Percentiles rank a stretch among this genome's conserved stretches.
These are phyloP conservation scores for Ferdinandea cuprea DNA, from an alignment of 2,888 invertebrate species.

Conservation along the genomic window DNA sequence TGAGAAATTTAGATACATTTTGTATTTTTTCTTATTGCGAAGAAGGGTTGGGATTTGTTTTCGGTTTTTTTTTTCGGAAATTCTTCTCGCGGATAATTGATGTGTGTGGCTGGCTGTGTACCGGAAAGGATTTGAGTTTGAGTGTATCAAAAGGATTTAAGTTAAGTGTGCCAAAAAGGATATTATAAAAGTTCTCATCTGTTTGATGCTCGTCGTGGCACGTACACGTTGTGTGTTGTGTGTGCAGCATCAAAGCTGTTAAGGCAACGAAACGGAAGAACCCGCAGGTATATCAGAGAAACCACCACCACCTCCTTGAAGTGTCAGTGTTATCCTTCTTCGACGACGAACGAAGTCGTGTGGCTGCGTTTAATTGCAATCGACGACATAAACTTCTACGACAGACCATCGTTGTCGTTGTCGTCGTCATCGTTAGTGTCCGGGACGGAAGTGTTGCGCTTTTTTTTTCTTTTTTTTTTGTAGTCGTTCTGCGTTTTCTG, in stretches of 20 bases:
- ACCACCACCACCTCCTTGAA: slow-evolving; percentile 32
- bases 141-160: slow-evolving; percentile 44
- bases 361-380: slow-evolving; percentile 66
- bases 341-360: slow-evolving; percentile 16
- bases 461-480: slow-evolving; percentile 6
- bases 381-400: slow-evolving; percentile 40
- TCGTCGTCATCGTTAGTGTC: slow-evolving; percentile 28
- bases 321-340: slow-evolving; percentile 50
- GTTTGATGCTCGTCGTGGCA: slow-evolving; percentile 39
- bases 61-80: background rate
- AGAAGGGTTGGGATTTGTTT: background rate
- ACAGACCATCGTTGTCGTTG: slow-evolving; percentile 32
- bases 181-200: slow-evolving; percentile 52
- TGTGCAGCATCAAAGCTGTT: slow-evolving; percentile 39
- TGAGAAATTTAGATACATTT: slow-evolving; percentile 47
- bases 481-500: slow-evolving; percentile 7
- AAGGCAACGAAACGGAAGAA: slow-evolving; percentile 50
- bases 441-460: slow-evolving; percentile 62
- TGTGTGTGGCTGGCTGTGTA: slow-evolving; percentile 35
- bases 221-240: slow-evolving; percentile 33
- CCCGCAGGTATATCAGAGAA: slow-evolving; percentile 21
- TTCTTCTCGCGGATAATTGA: slow-evolving; percentile 33
- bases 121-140: slow-evolving; percentile 5
- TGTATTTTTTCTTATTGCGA: slow-evolving; percentile 36
- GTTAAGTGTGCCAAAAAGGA: slow-evolving; percentile 34